Base-by-base conservation (phyloP, 2,888 invertebrate species). In the Napeogenes sylphis region DNA sequence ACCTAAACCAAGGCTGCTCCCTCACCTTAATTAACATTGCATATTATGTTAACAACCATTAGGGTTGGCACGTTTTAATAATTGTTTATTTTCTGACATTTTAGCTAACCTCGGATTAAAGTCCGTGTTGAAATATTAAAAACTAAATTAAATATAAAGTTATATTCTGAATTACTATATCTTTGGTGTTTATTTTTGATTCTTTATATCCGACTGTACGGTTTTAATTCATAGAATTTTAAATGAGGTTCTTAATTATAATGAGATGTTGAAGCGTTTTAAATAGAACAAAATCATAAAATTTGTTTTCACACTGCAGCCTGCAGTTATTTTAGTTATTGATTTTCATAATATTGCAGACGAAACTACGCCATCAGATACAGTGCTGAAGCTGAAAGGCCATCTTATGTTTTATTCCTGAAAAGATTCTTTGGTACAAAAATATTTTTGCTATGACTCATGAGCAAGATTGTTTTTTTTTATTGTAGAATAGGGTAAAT, bases 1-100 rank as follows among this genome's bases (percentile, higher is more conserved):
- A 66, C 64, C 68, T 66, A 47, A 66, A 33, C 59, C 58, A 62
- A 67, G 64, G 62, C 45, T 60, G 47, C 4, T 46, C 56, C 21
- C 56, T 21, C 42, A 45, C 56, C 14, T 56, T 45, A 56, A 56
- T 45, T 56, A 38, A 13, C 30, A 51, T 51, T 51, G 21, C 51
- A 51, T 51, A 30, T 51, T 51, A 51, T 51, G 51, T 51, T 51
- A 51, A 51, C 51, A 51, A 30, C 51, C 51, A 51, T 51, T 51
- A 51, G 51, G 21, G 51, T 51, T 51, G 51, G 30, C 51, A 12
- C 51, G 51, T n/a, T 51, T 51, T 51, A 51, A 51, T 51, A 10
- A 51, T 51, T 51, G 30, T 51, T 51, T 51, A 51, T n/a, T 14
- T 13, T 14, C 13, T 14, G 47, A 14, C 13, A 14, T 51, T 51